Base-by-base conservation (phyloP, 2,888 invertebrate genomes). In the Drosophila sordidula region DNA sequence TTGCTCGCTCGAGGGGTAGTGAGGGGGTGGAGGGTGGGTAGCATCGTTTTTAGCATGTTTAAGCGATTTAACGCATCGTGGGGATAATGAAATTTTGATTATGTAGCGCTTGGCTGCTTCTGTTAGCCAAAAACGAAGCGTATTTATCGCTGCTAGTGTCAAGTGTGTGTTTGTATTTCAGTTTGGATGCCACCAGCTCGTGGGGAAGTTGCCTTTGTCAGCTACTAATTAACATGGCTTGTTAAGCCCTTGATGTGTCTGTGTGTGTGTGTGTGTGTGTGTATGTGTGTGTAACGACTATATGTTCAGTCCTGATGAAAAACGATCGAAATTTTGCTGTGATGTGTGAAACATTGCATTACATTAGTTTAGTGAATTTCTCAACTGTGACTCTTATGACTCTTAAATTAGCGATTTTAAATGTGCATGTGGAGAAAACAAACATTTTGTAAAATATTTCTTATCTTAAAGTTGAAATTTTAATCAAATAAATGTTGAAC, bases 51-150 rank as follows among this genome's bases (percentile, higher is more conserved):
- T 73, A 80, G 78, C 85, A 85, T 89, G 82, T 90, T 86, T 87
- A 80, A 90, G 70, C 89, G 89, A 90, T 90, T 90, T 90, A 90
- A 90, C 90, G 89, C 90, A 90, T 90, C 81, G 84, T 87, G 77
- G 78, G 89, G 87, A 86, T 86, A 86, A 86, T 86, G 88, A 89
- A 86, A 86, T 89, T 89, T 89, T 89, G 86, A 86, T 86, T 86
- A 86, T 86, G 84, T 71, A 56, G 50, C 79, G 85, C 88, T 85
- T 85, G 80, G 83, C 80, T 85, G 85, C 18, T 34, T 75, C 82
- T 52, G 39, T 77, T 57, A 45, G 51, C 64, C 80, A 57, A 64
- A 56, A 59, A 29, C 70, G 39, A 44, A 22, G 67, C 61, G 52
- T 49, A 71, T 77, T 80, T 80, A 80, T 76, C 80, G 78, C 70